Percentiles rank a stretch among this genome's conserved stretches.
These are phyloP conservation scores for Valencia hispanica DNA, from an alignment of 2,797 vertebrate genomes.

Conservation along the genomic window DNA sequence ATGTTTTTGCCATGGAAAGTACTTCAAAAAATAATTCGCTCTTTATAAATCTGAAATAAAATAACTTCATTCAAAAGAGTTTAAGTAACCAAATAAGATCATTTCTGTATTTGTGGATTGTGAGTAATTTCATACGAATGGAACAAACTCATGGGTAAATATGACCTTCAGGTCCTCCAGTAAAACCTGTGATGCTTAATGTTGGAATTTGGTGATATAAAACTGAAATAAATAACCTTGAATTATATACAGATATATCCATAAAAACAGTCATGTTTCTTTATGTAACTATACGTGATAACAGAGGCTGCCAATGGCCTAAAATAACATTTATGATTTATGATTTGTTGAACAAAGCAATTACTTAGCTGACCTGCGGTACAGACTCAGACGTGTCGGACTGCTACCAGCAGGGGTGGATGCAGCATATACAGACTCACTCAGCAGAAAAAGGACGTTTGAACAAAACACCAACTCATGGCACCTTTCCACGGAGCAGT, in stretches of 20 bases:
- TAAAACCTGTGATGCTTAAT: not conserved
- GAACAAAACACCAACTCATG: conserved; percentile 1
- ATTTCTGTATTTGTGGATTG: not conserved
- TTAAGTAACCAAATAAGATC: too few species aligned
- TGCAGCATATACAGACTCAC: not conserved
- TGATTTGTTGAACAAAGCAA: not conserved
- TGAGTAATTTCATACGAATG: not conserved
- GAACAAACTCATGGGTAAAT: not conserved
- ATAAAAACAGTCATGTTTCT: not conserved
- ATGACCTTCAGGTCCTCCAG: not conserved
- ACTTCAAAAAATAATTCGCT: not conserved
- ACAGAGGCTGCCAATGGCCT: not conserved
- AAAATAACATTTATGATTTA: not conserved
- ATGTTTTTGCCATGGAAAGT: not conserved
- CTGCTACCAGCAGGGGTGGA: not conserved
- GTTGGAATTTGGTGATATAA: not conserved
- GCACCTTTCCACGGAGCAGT: not conserved
- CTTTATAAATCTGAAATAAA: not conserved
- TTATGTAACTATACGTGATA: not conserved
- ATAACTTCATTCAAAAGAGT: too few species aligned
- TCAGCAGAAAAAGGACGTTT: not conserved
- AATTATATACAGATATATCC: not conserved
- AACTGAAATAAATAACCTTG: not conserved
- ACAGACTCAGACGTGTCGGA: not conserved
- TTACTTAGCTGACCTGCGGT: not conserved